These are phyloP conservation scores for Oryctes rhinoceros DNA, from an alignment of 1,140 invertebrate genomes.

Conservation along the genomic window DNA sequence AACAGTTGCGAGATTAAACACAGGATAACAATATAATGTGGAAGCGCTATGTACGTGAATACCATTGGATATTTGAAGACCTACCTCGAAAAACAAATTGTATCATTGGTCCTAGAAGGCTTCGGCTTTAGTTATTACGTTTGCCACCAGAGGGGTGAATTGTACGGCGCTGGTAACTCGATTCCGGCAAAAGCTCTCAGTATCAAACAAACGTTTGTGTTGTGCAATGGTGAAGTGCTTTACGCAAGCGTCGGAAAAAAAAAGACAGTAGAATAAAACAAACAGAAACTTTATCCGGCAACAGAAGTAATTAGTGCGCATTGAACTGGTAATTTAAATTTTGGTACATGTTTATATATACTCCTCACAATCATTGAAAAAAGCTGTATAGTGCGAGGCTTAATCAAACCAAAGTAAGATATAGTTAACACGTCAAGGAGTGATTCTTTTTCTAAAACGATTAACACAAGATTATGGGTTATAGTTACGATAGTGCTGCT, in stretches of 20 bases:
- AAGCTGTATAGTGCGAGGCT: conserved; percentile 1
- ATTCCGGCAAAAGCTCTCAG: conserved; percentile 40
- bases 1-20: background rate
- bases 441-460: conserved; percentile 1
- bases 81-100: conserved; percentile 40
- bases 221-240: conserved; percentile 28
- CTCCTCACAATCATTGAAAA: conserved; percentile 4
- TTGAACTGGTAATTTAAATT: conserved; percentile 27
- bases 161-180: conserved; percentile 37
- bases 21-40: background rate
- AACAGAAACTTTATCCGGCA: conserved; percentile 25
- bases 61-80: conserved; percentile 40
- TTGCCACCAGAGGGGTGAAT: conserved; percentile 38
- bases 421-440: background rate
- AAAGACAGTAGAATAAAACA: conserved; percentile 10
- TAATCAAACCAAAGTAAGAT: background rate
- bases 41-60: conserved; percentile 22
- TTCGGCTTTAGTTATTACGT: conserved; percentile 39
- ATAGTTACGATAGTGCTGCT: conserved; percentile 2
- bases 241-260: conserved; percentile 34
- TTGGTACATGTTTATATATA: background rate
- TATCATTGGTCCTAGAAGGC: conserved; percentile 41
- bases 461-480: conserved; percentile 12
- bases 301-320: conserved; percentile 20
- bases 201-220: conserved; percentile 40